Evolutionary conservation across 1,140 invertebrate genomes (phyloP).

Genomic region (Camponotus floridanus): DNA sequence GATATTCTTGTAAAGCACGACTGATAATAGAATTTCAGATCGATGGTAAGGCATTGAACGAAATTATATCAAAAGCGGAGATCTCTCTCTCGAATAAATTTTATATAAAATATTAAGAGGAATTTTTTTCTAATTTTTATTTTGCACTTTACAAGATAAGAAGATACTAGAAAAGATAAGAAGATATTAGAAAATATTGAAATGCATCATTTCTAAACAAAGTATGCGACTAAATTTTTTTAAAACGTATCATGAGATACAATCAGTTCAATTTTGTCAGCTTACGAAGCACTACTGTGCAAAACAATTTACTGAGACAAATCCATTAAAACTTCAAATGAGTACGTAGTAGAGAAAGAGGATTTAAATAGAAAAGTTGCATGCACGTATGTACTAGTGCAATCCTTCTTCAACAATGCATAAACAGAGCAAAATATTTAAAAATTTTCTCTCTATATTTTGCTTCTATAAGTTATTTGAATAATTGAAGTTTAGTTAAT

Average conservation of each 20-base stretch:
- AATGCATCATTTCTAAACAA: background rate
- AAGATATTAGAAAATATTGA: background rate
- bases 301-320: slow-evolving; percentile 42
- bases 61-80: background rate
- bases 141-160: slow-evolving; percentile 17
- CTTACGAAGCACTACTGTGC: background rate
- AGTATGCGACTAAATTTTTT: background rate
- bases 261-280: slow-evolving; percentile 31
- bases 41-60: slow-evolving; percentile 1
- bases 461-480: background rate
- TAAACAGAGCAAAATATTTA: slow-evolving; percentile 14
- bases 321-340: slow-evolving; percentile 59
- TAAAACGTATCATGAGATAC: background rate
- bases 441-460: background rate
- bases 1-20: slow-evolving; percentile 12
- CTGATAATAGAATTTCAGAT: slow-evolving; percentile 49
- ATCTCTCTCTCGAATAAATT: background rate
- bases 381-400: background rate
- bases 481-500: background rate
- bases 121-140: background rate
- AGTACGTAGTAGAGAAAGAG: slow-evolving; percentile 18
- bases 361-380: slow-evolving; percentile 17
- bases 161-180: background rate
- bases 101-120: background rate
- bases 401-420: background rate